Percentiles rank a stretch among this genome's conserved stretches.
Conservation (phyloP, 1,140 invertebrate genomes). For the Trinorchestia longiramus region DNA sequence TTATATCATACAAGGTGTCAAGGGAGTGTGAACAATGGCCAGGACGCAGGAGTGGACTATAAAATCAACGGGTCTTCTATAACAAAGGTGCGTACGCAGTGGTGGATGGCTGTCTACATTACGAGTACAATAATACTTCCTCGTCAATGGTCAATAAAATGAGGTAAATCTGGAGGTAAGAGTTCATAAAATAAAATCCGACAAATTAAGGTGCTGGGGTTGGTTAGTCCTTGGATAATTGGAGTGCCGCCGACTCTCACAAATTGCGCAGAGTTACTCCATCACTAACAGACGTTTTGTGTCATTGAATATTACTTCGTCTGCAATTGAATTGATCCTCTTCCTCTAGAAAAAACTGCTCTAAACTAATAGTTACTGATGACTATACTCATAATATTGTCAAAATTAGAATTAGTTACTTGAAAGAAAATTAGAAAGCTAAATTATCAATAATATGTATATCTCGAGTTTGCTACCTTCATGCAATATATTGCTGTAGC, state of each 20-base stretch:
- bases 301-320: not conserved
- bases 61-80: not conserved
- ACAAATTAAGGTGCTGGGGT: not conserved
- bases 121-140: not conserved
- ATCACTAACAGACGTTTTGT: not conserved
- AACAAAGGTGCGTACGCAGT: not conserved
- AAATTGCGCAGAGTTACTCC: not conserved
- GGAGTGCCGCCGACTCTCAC: not conserved
- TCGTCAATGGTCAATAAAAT: not conserved
- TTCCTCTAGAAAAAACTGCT: too few relatives aligned
- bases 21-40: constrained; percentile 21
- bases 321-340: too few relatives aligned
- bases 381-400: too few relatives aligned
- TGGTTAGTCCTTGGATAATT: not conserved
- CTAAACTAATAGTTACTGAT: too few relatives aligned
- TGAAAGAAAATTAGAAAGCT: too few relatives aligned
- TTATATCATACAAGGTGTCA: not conserved
- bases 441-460: too few relatives aligned
- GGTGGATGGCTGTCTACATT: not conserved
- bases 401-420: too few relatives aligned
- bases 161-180: not conserved
- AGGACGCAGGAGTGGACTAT: not conserved
- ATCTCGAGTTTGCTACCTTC: too few relatives aligned
- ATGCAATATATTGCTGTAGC: too few relatives aligned
- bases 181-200: not conserved